Evolutionary conservation across 2,888 invertebrate genomes (phyloP).

Genomic region (Cheilosia vulpina): DNA sequence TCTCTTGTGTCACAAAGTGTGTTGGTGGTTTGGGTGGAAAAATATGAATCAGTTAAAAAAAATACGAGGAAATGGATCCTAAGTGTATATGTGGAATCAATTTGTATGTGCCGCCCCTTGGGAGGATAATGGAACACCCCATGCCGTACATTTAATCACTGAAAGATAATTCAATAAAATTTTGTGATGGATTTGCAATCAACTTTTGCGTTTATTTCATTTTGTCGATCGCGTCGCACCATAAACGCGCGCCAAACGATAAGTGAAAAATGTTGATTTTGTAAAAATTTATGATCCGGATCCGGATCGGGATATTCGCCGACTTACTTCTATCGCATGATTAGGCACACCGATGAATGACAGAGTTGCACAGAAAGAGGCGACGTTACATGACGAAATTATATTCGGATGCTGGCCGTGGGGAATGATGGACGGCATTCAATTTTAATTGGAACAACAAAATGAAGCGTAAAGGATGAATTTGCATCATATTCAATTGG

Average conservation of each 20-base stretch:
- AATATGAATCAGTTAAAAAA: constrained; percentile 29
- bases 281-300: constrained; percentile 31
- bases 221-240: constrained; percentile 2
- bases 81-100: constrained; percentile 40
- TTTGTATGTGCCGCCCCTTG: constrained; percentile 26
- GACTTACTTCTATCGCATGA: constrained; percentile 37
- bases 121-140: neutral
- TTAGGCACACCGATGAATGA: constrained; percentile 22
- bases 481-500: too few species aligned
- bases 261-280: constrained; percentile 35
- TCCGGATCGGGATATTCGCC: neutral
- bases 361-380: neutral
- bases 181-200: constrained; percentile 68
- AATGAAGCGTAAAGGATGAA: too few species aligned
- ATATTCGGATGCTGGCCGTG: neutral
- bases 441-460: too few species aligned
- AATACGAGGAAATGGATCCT: constrained; percentile 38
- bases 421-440: too few species aligned
- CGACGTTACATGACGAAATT: constrained; percentile 2
- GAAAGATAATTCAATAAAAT: constrained; percentile 70
- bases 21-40: neutral
- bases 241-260: neutral
- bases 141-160: constrained; percentile 64
- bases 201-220: constrained; percentile 32
- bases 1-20: constrained; percentile 35